phyloP scores from a whole-genome alignment of 1,140 invertebrate genomes.

The Lanistes nyassanus region DNA sequence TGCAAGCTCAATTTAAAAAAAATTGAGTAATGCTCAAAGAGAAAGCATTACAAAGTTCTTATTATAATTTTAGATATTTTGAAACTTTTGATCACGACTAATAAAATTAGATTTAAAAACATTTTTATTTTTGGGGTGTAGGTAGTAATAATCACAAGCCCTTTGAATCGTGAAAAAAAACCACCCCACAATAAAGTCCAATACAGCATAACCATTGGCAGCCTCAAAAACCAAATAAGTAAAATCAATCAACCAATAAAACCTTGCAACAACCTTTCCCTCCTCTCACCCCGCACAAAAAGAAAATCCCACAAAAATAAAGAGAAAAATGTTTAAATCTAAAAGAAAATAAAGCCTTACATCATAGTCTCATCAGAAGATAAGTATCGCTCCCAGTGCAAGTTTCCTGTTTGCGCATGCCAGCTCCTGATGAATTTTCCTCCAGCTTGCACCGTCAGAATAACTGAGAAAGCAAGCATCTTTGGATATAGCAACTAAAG shows the following conservation, averaged over 20 bases:
- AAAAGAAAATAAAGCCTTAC: slow-evolving; percentile 23
- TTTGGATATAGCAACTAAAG: no score
- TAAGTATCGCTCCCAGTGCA: slow-evolving; percentile 41
- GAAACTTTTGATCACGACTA: background rate
- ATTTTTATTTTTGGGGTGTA: no score
- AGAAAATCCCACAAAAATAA: background rate
- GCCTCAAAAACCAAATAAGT: background rate
- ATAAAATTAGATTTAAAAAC: background rate
- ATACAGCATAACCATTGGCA: background rate
- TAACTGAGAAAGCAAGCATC: slow-evolving; percentile 32
- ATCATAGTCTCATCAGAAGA: slow-evolving; percentile 26
- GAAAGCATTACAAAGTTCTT: background rate
- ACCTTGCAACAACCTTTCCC: background rate
- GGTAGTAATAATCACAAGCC: no score
- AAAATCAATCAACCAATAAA: background rate
- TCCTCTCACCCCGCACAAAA: background rate
- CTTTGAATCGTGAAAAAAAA: no score
- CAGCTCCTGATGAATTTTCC: slow-evolving; percentile 82
- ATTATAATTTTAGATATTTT: background rate
- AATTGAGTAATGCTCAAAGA: background rate
- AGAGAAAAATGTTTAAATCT: background rate
- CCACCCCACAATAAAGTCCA: background rate
- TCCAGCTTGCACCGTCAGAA: slow-evolving; percentile 78
- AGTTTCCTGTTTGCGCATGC: slow-evolving; percentile 72
- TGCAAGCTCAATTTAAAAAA: background rate